phyloP scores from a whole-genome alignment of 1,140 invertebrate species.

The Platyura marginata region DNA sequence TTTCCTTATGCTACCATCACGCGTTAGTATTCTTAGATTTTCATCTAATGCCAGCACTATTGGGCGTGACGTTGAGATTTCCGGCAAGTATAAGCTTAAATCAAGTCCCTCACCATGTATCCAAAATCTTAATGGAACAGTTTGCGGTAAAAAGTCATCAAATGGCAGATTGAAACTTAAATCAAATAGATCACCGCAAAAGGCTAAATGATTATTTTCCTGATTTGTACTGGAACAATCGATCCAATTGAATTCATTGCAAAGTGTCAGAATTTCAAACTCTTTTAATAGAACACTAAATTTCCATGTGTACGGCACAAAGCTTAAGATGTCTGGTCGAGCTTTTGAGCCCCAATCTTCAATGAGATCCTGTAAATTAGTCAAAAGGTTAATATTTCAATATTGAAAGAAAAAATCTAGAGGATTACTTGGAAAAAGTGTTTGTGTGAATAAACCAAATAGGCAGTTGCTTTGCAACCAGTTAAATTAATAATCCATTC shows the following conservation, averaged over 20 bases:
- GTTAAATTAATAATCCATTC: slow-evolving; percentile 79
- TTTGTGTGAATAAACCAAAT: slow-evolving; percentile 86
- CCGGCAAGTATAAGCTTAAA: slow-evolving; percentile 73
- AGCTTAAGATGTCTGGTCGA: slow-evolving; percentile 77
- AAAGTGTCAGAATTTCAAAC: slow-evolving; percentile 85
- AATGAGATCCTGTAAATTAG: too few species aligned
- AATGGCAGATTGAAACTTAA: slow-evolving; percentile 86
- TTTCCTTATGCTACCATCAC: slow-evolving; percentile 43
- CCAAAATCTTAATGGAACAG: slow-evolving; percentile 74
- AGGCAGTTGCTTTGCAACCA: slow-evolving; percentile 82
- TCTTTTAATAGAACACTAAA: slow-evolving; percentile 82
- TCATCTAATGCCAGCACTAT: slow-evolving; percentile 71
- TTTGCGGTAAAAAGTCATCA: slow-evolving; percentile 74
- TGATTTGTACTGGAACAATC: slow-evolving; percentile 90
- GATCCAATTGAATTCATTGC: slow-evolving; percentile 98
- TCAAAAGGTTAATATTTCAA: too few species aligned
- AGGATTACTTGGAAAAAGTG: slow-evolving; percentile 89
- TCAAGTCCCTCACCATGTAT: slow-evolving; percentile 89
- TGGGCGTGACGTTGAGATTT: slow-evolving; percentile 72
- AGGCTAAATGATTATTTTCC: slow-evolving; percentile 85
- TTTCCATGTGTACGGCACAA: slow-evolving; percentile 95
- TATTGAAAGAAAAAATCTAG: slow-evolving; percentile 9
- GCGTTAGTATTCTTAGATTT: slow-evolving; percentile 67
- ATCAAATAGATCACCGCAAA: slow-evolving; percentile 85
- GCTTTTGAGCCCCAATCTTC: slow-evolving; percentile 91